Conservation (phyloP, 2,797 vertebrate genomes). For the Dermochelys coriacea region DNA sequence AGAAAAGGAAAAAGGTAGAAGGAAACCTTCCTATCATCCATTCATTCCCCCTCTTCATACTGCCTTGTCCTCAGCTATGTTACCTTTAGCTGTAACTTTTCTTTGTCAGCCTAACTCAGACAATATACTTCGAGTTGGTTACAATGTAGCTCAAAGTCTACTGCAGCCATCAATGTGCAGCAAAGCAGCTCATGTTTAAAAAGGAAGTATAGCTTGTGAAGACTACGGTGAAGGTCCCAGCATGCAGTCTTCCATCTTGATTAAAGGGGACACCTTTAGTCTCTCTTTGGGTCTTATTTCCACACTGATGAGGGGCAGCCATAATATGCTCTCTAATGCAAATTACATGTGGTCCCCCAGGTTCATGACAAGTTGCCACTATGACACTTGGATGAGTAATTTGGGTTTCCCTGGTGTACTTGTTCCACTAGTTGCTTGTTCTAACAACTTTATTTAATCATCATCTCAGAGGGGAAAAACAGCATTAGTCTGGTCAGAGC, state of each 20-base stretch:
- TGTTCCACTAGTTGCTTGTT: conserved; percentile 34
- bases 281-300: background rate
- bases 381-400: conserved; percentile 24
- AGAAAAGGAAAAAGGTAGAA: background rate
- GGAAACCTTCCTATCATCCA: background rate
- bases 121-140: background rate
- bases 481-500: background rate
- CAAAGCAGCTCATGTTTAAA: background rate
- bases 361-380: background rate
- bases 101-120: background rate
- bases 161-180: background rate
- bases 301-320: background rate
- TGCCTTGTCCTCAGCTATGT: background rate
- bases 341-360: background rate
- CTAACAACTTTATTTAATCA: conserved; percentile 27
- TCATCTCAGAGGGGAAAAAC: conserved; percentile 24
- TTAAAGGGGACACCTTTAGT: background rate
- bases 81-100: conserved; percentile 24
- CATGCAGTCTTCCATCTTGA: background rate
- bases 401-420: background rate
- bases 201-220: background rate
- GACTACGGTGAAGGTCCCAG: background rate
- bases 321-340: background rate
- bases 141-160: background rate
- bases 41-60: conserved; percentile 1